Evolutionary conservation across 2,113 vertebrate genomes (phyloP).

Genomic region (Festucalex cinctus): DNA sequence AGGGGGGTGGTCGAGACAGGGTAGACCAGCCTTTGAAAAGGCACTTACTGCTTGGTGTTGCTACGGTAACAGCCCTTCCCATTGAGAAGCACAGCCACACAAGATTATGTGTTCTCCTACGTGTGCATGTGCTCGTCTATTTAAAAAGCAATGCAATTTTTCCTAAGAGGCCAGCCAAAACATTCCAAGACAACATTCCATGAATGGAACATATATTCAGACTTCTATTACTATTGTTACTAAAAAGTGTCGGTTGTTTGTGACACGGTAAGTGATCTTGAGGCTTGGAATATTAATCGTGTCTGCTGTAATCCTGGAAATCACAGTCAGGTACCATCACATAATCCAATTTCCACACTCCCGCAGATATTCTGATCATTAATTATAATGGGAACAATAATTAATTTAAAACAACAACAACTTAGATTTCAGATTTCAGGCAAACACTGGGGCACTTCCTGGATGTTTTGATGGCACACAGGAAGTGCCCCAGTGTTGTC

Average conservation of each 20-base stretch:
- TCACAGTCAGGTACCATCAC: no score
- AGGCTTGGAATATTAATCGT: no score
- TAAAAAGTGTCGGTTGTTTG: background rate
- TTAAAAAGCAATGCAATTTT: background rate
- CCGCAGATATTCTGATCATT: no score
- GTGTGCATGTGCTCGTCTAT: background rate
- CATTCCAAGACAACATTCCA: background rate
- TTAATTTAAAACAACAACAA: no score
- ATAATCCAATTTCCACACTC: background rate
- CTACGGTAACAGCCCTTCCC: constrained; percentile 50
- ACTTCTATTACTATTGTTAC: background rate
- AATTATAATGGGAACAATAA: no score
- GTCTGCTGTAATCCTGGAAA: no score
- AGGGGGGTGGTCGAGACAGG: constrained; percentile 11
- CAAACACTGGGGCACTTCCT: no score
- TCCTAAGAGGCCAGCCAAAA: background rate
- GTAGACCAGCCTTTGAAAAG: constrained; percentile 33
- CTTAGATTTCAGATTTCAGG: no score
- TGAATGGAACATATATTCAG: background rate
- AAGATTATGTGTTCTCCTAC: background rate
- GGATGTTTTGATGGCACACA: no score
- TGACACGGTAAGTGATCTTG: background rate
- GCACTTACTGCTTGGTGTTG: constrained; percentile 62
- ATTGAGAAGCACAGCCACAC: constrained; percentile 20
- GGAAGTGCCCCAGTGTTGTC: no score